Conservation (phyloP, 2,888 invertebrate species). For the Drosophila anceps region DNA sequence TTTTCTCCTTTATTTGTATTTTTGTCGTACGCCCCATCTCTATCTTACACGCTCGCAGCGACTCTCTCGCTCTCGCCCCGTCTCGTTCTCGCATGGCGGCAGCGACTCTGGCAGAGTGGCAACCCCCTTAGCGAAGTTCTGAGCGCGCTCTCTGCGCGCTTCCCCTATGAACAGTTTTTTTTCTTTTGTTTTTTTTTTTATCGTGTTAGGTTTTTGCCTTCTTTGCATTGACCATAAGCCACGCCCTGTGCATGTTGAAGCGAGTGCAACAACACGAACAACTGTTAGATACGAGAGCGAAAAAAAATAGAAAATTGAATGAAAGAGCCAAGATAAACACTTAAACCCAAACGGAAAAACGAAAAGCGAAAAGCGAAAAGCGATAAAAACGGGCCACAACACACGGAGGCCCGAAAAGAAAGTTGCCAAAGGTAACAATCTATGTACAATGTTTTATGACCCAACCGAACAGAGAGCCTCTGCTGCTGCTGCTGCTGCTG, state of each 20-base stretch:
- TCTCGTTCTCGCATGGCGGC: conserved; percentile 44
- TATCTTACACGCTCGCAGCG: conserved; percentile 5
- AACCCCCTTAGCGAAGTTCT: conserved; percentile 64
- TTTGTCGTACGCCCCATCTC: conserved; percentile 7
- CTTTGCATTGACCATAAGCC: conserved; percentile 81
- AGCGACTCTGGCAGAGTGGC: conserved; percentile 32
- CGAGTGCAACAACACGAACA: conserved; percentile 73
- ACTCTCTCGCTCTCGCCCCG: conserved; percentile 13
- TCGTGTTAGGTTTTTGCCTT: conserved; percentile 45
- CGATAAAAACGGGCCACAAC: conserved; percentile 64
- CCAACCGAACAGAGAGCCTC: conserved; percentile 20
- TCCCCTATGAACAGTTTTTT: conserved; percentile 62
- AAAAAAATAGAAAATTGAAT: conserved; percentile 65
- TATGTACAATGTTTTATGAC: conserved; percentile 63
- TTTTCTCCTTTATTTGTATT: neutral
- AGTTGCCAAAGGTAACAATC: conserved; percentile 75
- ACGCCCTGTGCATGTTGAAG: conserved; percentile 83
- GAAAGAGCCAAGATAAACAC: conserved; percentile 79
- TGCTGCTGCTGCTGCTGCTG: neutral
- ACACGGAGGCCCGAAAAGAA: conserved; percentile 60
- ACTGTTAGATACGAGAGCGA: conserved; percentile 71
- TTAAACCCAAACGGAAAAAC: conserved; percentile 74
- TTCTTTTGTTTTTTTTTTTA: conserved; percentile 29
- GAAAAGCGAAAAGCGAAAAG: conserved; percentile 59
- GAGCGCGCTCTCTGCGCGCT: conserved; percentile 44